A percentile compares a stretch with the other conserved stretches of the same genome.
Evolutionary conservation across 2,888 invertebrate species (phyloP).

Genomic region (Drosophila mimetica): DNA sequence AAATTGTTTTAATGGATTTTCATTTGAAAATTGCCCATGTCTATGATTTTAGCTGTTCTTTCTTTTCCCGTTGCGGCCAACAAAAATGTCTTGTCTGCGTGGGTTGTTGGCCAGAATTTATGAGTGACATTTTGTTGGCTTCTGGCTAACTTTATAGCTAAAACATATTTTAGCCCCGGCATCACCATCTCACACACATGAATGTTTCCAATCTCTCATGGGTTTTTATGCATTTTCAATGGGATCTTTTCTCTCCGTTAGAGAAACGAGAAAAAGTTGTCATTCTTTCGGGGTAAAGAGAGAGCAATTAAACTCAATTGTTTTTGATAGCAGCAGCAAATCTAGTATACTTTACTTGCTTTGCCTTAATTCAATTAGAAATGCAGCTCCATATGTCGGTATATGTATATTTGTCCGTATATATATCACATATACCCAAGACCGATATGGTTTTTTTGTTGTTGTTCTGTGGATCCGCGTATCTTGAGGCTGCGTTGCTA

Average conservation of each 20-base stretch:
- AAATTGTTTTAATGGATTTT: constrained; percentile 68
- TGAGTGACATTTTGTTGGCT: constrained; percentile 68
- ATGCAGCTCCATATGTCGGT: constrained; percentile 48
- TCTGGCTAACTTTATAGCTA: constrained; percentile 58
- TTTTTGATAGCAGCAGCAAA: constrained; percentile 67
- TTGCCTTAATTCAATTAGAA: constrained; percentile 80
- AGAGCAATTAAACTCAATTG: constrained; percentile 80
- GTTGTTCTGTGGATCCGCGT: constrained; percentile 40
- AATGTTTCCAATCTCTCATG: neutral
- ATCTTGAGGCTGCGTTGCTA: constrained; percentile 51
- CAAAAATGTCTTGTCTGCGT: constrained; percentile 53
- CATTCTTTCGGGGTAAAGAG: constrained; percentile 30
- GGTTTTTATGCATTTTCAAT: constrained; percentile 73
- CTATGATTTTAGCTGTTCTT: constrained; percentile 24
- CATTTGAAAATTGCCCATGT: constrained; percentile 44
- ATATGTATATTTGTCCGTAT: constrained; percentile 4
- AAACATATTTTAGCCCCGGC: constrained; percentile 5
- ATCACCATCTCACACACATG: constrained; percentile 1
- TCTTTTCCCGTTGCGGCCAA: constrained; percentile 26
- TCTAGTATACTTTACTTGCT: constrained; percentile 58
- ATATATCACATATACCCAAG: constrained; percentile 4
- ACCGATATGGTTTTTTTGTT: constrained; percentile 19
- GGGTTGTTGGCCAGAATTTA: constrained; percentile 66
- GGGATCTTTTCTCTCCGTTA: constrained; percentile 36
- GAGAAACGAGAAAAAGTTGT: constrained; percentile 11